Evolutionary conservation across 2,113 vertebrate genomes (phyloP).

Genomic region (Sinocyclocheilus grahami): DNA sequence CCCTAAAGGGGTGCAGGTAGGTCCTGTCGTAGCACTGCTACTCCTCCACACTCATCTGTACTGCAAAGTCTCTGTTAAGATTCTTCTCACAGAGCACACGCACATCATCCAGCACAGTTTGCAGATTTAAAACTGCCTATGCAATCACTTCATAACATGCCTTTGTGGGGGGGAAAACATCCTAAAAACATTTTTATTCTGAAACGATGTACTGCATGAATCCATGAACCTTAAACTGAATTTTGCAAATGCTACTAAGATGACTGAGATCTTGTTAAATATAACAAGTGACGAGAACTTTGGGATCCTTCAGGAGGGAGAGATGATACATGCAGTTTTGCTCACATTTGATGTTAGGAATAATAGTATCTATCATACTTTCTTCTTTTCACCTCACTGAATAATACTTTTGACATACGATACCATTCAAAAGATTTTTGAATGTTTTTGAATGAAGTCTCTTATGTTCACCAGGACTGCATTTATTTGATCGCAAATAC

Average conservation of each 20-base stretch:
- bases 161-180: constrained; percentile 43
- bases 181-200: background rate
- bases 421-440: too few relatives aligned
- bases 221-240: background rate
- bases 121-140: constrained; percentile 62
- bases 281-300: background rate
- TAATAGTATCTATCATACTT: background rate
- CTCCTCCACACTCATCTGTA: constrained; percentile 53
- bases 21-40: constrained; percentile 44
- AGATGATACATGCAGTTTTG: background rate
- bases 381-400: background rate
- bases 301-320: background rate
- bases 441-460: too few relatives aligned
- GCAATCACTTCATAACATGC: constrained; percentile 51
- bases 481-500: background rate
- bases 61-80: constrained; percentile 55
- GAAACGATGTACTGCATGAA: background rate
- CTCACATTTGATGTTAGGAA: background rate
- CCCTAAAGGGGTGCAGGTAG: constrained; percentile 36
- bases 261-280: background rate
- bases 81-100: constrained; percentile 59
- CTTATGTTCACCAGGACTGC: too few relatives aligned
- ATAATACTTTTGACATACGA: too few relatives aligned
- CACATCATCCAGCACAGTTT: constrained; percentile 52
- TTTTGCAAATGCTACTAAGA: background rate